A percentile compares a stretch with the other conserved stretches of the same genome.
phyloP scores from a whole-genome alignment of 1,140 invertebrate genomes.

The Camponotus floridanus region DNA sequence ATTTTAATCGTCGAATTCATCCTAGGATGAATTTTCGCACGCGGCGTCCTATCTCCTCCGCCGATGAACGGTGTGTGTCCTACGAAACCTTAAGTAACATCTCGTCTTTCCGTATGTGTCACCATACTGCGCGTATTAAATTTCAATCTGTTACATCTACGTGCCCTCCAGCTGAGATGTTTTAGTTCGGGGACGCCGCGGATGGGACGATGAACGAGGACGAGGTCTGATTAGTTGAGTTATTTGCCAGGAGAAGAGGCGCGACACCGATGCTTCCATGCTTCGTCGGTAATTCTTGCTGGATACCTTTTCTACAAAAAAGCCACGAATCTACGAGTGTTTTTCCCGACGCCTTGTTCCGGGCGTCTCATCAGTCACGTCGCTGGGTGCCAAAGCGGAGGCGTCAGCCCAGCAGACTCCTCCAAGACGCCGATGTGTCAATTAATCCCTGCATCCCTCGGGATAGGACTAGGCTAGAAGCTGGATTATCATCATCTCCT shows the following conservation, averaged over 20 bases:
- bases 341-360: slow-evolving; percentile 76
- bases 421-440: slow-evolving; percentile 80
- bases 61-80: not conserved
- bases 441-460: slow-evolving; percentile 79
- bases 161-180: slow-evolving; percentile 71
- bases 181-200: slow-evolving; percentile 47
- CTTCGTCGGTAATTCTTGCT: slow-evolving; percentile 76
- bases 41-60: slow-evolving; percentile 14
- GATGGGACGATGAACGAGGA: slow-evolving; percentile 58
- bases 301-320: slow-evolving; percentile 67
- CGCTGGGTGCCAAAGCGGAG: slow-evolving; percentile 69
- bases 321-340: slow-evolving; percentile 74
- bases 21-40: slow-evolving; percentile 25
- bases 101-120: slow-evolving; percentile 67
- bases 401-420: slow-evolving; percentile 70
- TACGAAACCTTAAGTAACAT: slow-evolving; percentile 59
- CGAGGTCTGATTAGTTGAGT: slow-evolving; percentile 80
- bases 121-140: slow-evolving; percentile 81
- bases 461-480: slow-evolving; percentile 75
- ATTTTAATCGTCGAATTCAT: slow-evolving; percentile 47
- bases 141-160: slow-evolving; percentile 84
- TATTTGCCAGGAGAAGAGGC: slow-evolving; percentile 66
- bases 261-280: slow-evolving; percentile 58
- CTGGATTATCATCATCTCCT: slow-evolving; percentile 72
- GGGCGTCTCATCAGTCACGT: slow-evolving; percentile 81